Conservation (phyloP, 2,113 vertebrate species). For the Murina feae region DNA sequence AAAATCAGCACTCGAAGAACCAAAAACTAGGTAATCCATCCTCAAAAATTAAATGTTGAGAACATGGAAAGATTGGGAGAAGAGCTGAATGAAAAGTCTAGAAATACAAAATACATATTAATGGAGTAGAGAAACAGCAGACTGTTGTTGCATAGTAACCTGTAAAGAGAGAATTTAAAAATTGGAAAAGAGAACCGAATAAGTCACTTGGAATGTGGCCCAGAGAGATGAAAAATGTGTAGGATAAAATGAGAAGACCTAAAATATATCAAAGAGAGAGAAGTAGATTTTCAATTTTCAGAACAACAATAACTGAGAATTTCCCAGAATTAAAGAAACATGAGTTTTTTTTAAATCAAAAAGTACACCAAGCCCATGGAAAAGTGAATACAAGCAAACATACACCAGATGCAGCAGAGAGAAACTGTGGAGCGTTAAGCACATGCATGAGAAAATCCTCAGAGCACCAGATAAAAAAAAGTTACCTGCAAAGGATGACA, state of each 20-base stretch:
- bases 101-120: not conserved
- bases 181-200: not conserved
- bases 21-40: not conserved
- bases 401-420: not conserved
- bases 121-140: not conserved
- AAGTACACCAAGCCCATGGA: not conserved
- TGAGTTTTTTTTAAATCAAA: not conserved
- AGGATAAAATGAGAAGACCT: not conserved
- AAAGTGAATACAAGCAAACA: not conserved
- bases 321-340: not conserved
- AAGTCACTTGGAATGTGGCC: not conserved
- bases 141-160: not conserved
- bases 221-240: not conserved
- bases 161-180: not conserved
- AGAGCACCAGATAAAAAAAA: not conserved
- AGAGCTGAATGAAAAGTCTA: not conserved
- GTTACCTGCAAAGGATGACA: not conserved
- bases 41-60: not conserved
- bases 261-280: not conserved
- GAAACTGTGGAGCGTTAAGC: not conserved
- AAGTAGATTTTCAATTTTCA: not conserved
- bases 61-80: not conserved
- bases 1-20: not conserved
- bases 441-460: not conserved
- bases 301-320: not conserved